Evolutionary conservation across 2,888 invertebrate species (phyloP).

Genomic region (Charanyca ferruginea): DNA sequence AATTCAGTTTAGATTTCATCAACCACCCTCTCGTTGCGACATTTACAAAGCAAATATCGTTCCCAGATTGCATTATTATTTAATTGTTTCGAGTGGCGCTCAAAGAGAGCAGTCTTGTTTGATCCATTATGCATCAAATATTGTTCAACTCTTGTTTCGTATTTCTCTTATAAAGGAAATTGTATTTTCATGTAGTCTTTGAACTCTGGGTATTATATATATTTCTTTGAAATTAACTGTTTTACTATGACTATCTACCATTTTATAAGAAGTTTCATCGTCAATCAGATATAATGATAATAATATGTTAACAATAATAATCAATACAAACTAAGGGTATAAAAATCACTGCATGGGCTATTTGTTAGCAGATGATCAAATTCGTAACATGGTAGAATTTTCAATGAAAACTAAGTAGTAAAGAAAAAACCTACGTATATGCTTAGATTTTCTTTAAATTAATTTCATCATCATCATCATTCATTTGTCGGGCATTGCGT

Average conservation of each 20-base stretch:
- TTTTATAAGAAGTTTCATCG: neutral
- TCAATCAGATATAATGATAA: too few species aligned
- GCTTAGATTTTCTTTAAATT: too few species aligned
- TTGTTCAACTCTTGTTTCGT: slow-evolving; percentile 56
- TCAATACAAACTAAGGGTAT: neutral
- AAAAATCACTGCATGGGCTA: too few species aligned
- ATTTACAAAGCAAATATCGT: slow-evolving; percentile 83
- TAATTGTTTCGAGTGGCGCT: slow-evolving; percentile 85
- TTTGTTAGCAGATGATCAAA: too few species aligned
- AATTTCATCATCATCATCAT: too few species aligned
- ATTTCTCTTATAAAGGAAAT: slow-evolving; percentile 45
- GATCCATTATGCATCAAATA: slow-evolving; percentile 73
- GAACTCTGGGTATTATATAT: neutral
- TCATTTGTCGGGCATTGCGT: too few species aligned
- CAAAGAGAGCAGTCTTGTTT: slow-evolving; percentile 70
- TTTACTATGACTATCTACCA: neutral
- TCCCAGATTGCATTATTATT: slow-evolving; percentile 86
- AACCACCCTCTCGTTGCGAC: slow-evolving; percentile 73
- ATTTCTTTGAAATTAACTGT: slow-evolving; percentile 9
- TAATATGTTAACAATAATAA: neutral
- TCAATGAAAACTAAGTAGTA: too few species aligned
- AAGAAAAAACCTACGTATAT: too few species aligned
- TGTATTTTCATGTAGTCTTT: slow-evolving; percentile 24
- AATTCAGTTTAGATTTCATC: slow-evolving; percentile 89
- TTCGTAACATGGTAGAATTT: too few species aligned